Conservation (phyloP, 2,113 vertebrate genomes). For the Verasper variegatus region DNA sequence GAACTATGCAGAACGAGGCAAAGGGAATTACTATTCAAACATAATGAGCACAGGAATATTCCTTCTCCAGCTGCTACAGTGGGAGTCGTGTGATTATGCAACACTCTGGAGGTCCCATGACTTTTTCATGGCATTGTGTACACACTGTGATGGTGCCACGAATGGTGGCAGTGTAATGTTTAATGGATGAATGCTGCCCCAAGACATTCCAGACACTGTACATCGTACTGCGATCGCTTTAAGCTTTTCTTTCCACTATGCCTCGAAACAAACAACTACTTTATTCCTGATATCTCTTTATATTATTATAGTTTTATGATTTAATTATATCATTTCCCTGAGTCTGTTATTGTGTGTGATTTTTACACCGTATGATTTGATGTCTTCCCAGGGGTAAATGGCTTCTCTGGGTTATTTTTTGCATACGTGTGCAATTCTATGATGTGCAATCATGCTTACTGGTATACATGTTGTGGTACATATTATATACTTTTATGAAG, state of each 20-base stretch:
- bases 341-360: too few species aligned
- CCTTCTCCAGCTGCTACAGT: slow-evolving; percentile 19
- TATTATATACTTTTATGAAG: too few species aligned
- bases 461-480: too few species aligned
- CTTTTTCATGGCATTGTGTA: slow-evolving; percentile 24
- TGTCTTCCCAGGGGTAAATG: too few species aligned
- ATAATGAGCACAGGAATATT: slow-evolving; percentile 28
- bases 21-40: slow-evolving; percentile 32
- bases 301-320: too few species aligned
- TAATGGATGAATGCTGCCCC: neutral
- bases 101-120: neutral
- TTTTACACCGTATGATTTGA: too few species aligned
- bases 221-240: neutral
- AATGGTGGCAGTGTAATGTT: neutral
- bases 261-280: too few species aligned
- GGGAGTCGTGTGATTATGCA: slow-evolving; percentile 31
- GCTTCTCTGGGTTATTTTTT: neutral
- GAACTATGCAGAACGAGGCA: slow-evolving; percentile 16
- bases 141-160: neutral
- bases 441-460: neutral
- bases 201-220: neutral
- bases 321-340: neutral
- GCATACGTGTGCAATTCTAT: neutral
- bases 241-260: neutral
- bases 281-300: too few species aligned